phyloP scores from a whole-genome alignment of 2,888 invertebrate genomes.

The Brachypalpus laphriformis region DNA sequence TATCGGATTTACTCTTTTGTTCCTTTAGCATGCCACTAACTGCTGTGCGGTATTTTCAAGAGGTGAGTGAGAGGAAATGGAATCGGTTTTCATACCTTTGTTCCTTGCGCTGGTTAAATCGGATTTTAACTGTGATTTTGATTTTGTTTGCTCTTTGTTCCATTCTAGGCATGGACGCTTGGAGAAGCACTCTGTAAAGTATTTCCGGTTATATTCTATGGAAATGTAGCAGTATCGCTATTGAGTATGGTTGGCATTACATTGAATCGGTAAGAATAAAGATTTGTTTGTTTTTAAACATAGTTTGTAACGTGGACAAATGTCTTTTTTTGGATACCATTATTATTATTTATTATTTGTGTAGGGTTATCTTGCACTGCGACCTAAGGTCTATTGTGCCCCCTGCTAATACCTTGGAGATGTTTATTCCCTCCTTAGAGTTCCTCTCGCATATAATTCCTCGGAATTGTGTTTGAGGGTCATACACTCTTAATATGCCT shows the following conservation, averaged over 20 bases:
- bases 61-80: conserved; percentile 81
- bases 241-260: conserved; percentile 96
- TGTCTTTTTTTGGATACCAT: too few species aligned
- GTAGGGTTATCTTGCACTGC: too few species aligned
- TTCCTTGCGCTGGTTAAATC: conserved; percentile 14
- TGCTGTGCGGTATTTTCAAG: conserved; percentile 91
- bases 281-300: too few species aligned
- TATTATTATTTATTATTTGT: too few species aligned
- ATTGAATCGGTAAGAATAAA: conserved; percentile 88
- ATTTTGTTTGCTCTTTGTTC: conserved; percentile 18
- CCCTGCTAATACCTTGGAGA: too few species aligned
- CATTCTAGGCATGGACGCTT: conserved; percentile 87
- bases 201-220: conserved; percentile 94
- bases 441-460: too few species aligned
- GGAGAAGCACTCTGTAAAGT: conserved; percentile 90
- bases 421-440: too few species aligned
- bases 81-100: conserved; percentile 24
- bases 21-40: conserved; percentile 92
- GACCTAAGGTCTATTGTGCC: too few species aligned
- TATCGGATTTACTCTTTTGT: conserved; percentile 93
- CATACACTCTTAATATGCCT: too few species aligned
- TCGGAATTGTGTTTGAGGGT: too few species aligned
- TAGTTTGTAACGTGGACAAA: too few species aligned
- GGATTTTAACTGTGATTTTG: conserved; percentile 21
- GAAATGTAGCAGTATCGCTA: conserved; percentile 93